A percentile compares a stretch with the other conserved stretches of the same genome.
phyloP scores from a whole-genome alignment of 1,140 invertebrate genomes.

The Hesperophylax magnus region DNA sequence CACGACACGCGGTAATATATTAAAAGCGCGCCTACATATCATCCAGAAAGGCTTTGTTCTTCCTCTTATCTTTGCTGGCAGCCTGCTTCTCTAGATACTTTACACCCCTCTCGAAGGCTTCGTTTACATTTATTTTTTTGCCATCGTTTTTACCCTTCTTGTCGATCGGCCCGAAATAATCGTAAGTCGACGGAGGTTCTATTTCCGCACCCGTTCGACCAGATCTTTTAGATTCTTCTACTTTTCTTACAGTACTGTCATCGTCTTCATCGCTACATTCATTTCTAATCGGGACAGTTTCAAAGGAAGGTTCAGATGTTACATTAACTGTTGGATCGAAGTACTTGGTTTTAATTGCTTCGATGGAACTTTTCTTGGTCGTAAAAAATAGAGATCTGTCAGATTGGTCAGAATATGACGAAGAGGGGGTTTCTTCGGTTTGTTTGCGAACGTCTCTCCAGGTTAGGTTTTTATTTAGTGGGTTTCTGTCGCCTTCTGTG shows the following conservation, averaged over 20 bases:
- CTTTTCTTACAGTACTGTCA: conserved; percentile 10
- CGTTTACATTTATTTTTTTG: conserved; percentile 68
- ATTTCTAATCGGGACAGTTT: conserved; percentile 67
- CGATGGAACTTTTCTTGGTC: conserved; percentile 56
- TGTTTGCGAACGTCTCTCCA: conserved; percentile 62
- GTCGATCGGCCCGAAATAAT: conserved; percentile 73
- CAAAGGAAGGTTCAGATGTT: conserved; percentile 25
- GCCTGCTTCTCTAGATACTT: conserved; percentile 76
- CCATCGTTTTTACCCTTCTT: conserved; percentile 64
- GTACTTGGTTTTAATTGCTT: conserved; percentile 50
- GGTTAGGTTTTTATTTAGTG: conserved; percentile 20
- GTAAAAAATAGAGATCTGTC: conserved; percentile 60
- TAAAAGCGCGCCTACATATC: conserved; percentile 36
- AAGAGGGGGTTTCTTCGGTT: conserved; percentile 21
- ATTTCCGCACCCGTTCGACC: conserved; percentile 69
- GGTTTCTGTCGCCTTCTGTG: conserved; percentile 39
- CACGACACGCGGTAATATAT: conserved; percentile 7
- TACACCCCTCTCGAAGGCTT: conserved; percentile 78
- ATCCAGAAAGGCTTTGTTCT: conserved; percentile 45
- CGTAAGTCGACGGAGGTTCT: conserved; percentile 75
- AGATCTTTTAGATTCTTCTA: not conserved
- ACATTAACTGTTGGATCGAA: conserved; percentile 53
- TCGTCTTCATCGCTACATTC: conserved; percentile 63
- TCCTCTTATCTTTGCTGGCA: conserved; percentile 67
- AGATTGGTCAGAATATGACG: conserved; percentile 42